Evolutionary conservation across 2,888 invertebrate species (phyloP).

Genomic region (Phasia obesa): DNA sequence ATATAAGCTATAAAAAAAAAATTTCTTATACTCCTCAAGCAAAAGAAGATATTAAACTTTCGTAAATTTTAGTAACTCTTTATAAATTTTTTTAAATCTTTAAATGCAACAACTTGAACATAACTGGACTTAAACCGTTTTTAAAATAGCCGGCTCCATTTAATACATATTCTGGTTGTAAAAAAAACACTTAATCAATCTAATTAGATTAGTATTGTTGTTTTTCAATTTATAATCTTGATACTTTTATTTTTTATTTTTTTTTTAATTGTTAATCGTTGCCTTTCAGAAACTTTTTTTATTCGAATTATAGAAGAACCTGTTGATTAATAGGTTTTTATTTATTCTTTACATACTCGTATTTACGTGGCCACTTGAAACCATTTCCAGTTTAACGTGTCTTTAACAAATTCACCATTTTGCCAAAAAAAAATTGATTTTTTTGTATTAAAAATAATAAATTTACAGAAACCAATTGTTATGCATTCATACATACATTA

Average conservation of each 20-base stretch:
- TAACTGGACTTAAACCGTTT: no score
- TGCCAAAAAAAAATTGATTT: not conserved
- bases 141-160: no score
- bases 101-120: no score
- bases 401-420: slow-evolving; percentile 28
- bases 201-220: not conserved
- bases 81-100: no score
- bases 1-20: no score
- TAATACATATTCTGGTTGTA: not conserved
- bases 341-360: slow-evolving; percentile 16
- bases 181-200: not conserved
- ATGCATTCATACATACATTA: not conserved
- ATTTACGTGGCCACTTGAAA: slow-evolving; percentile 7
- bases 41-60: no score
- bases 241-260: not conserved
- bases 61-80: no score
- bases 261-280: slow-evolving; percentile 1
- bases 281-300: not conserved
- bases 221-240: not conserved
- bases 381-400: slow-evolving; percentile 26
- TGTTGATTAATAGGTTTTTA: slow-evolving; percentile 17
- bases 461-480: not conserved
- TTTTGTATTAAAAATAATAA: not conserved
- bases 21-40: no score
- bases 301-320: slow-evolving; percentile 22